Percentiles rank a stretch among this genome's conserved stretches.
These are phyloP conservation scores for Marmota flaviventris DNA, from an alignment of 2,113 vertebrate genomes.

Conservation along the genomic window DNA sequence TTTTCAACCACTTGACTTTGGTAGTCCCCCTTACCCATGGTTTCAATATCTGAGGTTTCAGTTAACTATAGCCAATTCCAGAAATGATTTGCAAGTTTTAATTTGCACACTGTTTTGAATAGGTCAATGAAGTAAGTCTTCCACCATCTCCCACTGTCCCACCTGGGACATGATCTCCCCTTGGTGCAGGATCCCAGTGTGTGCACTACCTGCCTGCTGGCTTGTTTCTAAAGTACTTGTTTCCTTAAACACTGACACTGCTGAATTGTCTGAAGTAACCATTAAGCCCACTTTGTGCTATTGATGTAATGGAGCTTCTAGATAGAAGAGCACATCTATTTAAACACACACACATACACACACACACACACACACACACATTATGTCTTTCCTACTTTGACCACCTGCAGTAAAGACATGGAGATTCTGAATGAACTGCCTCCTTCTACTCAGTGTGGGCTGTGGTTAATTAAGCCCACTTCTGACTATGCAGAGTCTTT, in stretches of 20 bases:
- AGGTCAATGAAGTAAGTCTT: too few relatives aligned
- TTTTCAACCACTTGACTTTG: too few relatives aligned
- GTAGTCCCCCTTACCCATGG: too few relatives aligned
- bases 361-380: not conserved
- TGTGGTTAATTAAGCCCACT: constrained; percentile 83
- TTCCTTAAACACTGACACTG: constrained; percentile 87
- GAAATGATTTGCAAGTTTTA: too few relatives aligned
- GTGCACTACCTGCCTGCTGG: not conserved
- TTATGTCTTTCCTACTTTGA: constrained; percentile 82
- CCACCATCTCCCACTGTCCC: too few relatives aligned
- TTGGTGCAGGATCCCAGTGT: too few relatives aligned
- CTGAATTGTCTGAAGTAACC: constrained; percentile 83
- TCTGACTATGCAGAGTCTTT: constrained; percentile 83
- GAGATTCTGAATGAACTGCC: constrained; percentile 85
- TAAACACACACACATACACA: not conserved
- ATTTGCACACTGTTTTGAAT: too few relatives aligned
- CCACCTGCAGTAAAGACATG: constrained; percentile 83
- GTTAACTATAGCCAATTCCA: too few relatives aligned
- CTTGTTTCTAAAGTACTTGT: constrained; percentile 89
- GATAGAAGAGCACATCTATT: constrained; percentile 78
- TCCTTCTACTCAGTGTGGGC: constrained; percentile 83
- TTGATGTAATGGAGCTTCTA: constrained; percentile 84
- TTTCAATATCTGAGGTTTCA: too few relatives aligned
- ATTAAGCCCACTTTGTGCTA: constrained; percentile 83
- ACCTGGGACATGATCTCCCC: too few relatives aligned